Evolutionary conservation across 2,888 invertebrate genomes (phyloP).

Genomic region (Magallana nippona): DNA sequence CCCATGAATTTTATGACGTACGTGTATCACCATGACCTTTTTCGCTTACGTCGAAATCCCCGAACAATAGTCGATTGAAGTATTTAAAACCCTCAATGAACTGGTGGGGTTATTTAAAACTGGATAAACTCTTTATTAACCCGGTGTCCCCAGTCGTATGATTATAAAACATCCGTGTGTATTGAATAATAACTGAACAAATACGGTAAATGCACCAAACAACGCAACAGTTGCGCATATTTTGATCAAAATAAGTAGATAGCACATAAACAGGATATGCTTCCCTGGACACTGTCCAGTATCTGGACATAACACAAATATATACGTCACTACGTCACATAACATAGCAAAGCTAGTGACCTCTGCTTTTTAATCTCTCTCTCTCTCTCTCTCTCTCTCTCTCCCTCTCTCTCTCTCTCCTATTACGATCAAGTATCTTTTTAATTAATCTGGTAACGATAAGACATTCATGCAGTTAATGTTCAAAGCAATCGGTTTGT

Average conservation of each 20-base stretch:
- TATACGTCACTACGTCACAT: not conserved
- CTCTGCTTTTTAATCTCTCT: not conserved
- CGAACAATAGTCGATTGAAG: no score
- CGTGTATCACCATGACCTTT: no score
- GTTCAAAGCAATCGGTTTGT: not conserved
- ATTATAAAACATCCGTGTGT: slow-evolving; percentile 17
- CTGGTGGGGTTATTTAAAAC: no score
- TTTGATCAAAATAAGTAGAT: slow-evolving; percentile 3
- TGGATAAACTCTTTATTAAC: not conserved
- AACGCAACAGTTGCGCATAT: not conserved
- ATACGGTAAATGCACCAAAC: not conserved
- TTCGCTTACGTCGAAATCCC: no score
- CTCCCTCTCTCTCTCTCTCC: no score
- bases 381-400: not conserved
- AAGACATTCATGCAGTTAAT: no score
- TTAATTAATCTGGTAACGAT: no score
- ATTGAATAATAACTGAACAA: not conserved
- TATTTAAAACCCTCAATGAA: no score
- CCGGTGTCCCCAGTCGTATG: not conserved
- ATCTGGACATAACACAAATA: not conserved
- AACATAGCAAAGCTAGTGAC: not conserved
- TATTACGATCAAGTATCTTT: no score
- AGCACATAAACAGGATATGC: not conserved
- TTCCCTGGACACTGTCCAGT: not conserved
- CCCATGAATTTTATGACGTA: no score